Evolutionary conservation across 2,888 invertebrate genomes (phyloP).

Genomic region (Seladonia tumulorum): DNA sequence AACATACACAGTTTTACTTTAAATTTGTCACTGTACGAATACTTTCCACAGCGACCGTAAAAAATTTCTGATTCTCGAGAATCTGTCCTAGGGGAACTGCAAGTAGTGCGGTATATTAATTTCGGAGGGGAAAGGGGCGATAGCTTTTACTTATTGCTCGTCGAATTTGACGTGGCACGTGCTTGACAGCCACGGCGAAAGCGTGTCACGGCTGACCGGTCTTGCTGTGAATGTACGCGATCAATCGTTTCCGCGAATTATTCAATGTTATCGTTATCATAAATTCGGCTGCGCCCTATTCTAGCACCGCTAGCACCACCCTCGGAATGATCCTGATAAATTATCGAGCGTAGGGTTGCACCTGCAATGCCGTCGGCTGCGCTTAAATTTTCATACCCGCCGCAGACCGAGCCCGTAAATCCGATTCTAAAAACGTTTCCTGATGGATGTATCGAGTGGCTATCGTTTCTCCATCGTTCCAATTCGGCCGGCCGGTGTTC

Average conservation of each 20-base stretch:
- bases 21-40: no score
- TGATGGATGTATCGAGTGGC: slow-evolving; percentile 53
- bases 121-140: background rate
- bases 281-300: slow-evolving; percentile 68
- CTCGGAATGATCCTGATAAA: slow-evolving; percentile 74
- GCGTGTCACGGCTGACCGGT: slow-evolving; percentile 35
- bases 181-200: slow-evolving; percentile 18
- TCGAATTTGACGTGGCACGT: slow-evolving; percentile 43
- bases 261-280: slow-evolving; percentile 74
- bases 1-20: no score
- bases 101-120: background rate
- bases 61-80: no score
- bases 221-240: slow-evolving; percentile 48
- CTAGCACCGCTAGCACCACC: slow-evolving; percentile 58
- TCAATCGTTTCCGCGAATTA: slow-evolving; percentile 71
- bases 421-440: slow-evolving; percentile 57
- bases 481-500: slow-evolving; percentile 47
- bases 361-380: slow-evolving; percentile 53
- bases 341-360: slow-evolving; percentile 61
- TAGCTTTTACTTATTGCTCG: slow-evolving; percentile 45
- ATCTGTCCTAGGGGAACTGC: background rate
- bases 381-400: slow-evolving; percentile 66
- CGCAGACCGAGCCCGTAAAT: slow-evolving; percentile 41
- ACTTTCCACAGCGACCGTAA: no score
- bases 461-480: slow-evolving; percentile 48